Conservation (phyloP, 2,888 invertebrate genomes). For the Netelia melanura region DNA sequence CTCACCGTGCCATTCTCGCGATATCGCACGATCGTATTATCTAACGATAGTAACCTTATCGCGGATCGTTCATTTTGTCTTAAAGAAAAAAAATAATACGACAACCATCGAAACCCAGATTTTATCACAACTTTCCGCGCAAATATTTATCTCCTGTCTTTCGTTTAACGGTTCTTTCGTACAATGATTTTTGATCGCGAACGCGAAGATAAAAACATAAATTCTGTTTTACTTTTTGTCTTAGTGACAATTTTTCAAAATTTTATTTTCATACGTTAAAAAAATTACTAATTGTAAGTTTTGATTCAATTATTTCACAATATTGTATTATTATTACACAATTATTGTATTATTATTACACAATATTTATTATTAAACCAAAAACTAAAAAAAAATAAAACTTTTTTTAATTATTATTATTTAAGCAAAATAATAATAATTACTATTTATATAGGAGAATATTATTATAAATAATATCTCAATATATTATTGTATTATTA, state of each 20-base stretch:
- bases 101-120: background rate
- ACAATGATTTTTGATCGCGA: background rate
- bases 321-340: no score
- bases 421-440: background rate
- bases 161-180: no score
- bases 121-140: background rate
- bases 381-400: no score
- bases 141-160: no score
- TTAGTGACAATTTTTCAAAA: no score
- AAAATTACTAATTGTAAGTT: no score
- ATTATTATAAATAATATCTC: no score
- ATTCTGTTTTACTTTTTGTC: background rate
- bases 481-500: no score
- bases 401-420: background rate
- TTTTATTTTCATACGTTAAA: no score
- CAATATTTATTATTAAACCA: no score
- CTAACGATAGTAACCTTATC: background rate
- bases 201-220: background rate
- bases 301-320: background rate
- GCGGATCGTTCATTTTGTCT: background rate
- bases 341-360: no score
- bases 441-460: no score
- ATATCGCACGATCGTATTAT: background rate
- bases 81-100: background rate
- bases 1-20: background rate